These are phyloP conservation scores for Leptogaster cylindrica DNA, from an alignment of 2,888 invertebrate species.

Conservation along the genomic window DNA sequence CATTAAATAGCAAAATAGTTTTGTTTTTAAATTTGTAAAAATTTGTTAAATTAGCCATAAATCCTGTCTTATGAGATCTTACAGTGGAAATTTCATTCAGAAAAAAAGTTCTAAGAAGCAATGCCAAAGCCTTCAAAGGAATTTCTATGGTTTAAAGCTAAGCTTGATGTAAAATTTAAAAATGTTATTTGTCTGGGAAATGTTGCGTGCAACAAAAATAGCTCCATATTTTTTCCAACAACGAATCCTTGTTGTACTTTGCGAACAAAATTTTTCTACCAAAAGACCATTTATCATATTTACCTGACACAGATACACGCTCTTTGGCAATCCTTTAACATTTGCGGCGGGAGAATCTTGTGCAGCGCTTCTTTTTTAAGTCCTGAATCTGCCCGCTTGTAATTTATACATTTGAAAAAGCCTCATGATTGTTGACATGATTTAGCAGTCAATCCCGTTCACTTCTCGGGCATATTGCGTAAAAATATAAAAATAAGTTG, in stretches of 20 bases:
- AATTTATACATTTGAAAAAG: conserved; percentile 3
- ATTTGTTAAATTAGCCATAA: too few relatives aligned
- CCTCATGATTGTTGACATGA: conserved; percentile 10
- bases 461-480: too few relatives aligned
- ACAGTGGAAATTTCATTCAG: too few relatives aligned
- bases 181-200: too few relatives aligned
- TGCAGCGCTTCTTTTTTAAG: background rate
- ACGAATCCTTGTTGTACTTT: background rate
- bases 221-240: background rate
- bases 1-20: too few relatives aligned
- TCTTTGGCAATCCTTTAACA: background rate
- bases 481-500: background rate
- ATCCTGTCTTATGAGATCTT: too few relatives aligned
- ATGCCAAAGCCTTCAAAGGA: too few relatives aligned
- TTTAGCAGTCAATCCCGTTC: background rate
- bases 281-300: background rate
- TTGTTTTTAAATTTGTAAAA: too few relatives aligned
- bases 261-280: too few relatives aligned
- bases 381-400: conserved; percentile 15
- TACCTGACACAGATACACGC: background rate
- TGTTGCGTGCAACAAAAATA: too few relatives aligned
- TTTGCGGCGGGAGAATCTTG: background rate
- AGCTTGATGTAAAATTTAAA: background rate
- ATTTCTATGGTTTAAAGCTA: too few relatives aligned
- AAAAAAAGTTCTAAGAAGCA: too few relatives aligned